These are phyloP conservation scores for Parasteatoda lunata DNA, from an alignment of 2,888 invertebrate genomes.

Conservation along the genomic window DNA sequence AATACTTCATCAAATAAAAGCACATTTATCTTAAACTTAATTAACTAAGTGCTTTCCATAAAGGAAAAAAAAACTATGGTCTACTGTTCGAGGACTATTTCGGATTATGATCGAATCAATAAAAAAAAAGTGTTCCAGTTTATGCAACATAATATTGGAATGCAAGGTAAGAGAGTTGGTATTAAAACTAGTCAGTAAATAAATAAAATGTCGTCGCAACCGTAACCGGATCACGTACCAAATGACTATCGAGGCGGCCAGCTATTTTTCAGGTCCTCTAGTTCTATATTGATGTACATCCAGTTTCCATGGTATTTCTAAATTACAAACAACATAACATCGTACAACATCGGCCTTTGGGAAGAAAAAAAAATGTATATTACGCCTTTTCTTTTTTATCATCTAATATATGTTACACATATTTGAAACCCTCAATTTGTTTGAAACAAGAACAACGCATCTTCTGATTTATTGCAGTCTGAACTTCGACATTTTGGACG, in stretches of 20 bases:
- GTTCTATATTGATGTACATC: conserved; percentile 46
- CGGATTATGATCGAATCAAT: too few species aligned
- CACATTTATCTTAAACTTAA: too few species aligned
- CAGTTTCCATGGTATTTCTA: conserved; percentile 57
- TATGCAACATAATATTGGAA: background rate
- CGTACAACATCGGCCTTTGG: conserved; percentile 18
- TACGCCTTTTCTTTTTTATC: conserved; percentile 39
- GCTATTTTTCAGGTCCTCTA: conserved; percentile 51
- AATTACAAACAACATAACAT: conserved; percentile 58
- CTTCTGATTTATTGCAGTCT: conserved; percentile 57
- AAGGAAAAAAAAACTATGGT: too few species aligned
- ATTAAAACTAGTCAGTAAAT: conserved; percentile 58
- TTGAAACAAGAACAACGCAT: conserved; percentile 45
- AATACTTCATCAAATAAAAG: too few species aligned
- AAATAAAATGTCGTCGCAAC: conserved; percentile 39
- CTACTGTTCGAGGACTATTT: too few species aligned
- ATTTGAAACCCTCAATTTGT: conserved; percentile 56
- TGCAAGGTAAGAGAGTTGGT: background rate
- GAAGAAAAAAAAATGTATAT: conserved; percentile 52
- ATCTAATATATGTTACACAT: conserved; percentile 43
- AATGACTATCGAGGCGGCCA: conserved; percentile 37
- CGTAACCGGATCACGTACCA: conserved; percentile 61
- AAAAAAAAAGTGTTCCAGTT: too few species aligned
- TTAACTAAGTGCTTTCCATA: too few species aligned
- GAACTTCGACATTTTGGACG: conserved; percentile 56